Evolutionary conservation across 1,140 invertebrate species (phyloP), one percentile per base, ranked within the genome.

Genomic region (Drosophila dunni): DNA sequence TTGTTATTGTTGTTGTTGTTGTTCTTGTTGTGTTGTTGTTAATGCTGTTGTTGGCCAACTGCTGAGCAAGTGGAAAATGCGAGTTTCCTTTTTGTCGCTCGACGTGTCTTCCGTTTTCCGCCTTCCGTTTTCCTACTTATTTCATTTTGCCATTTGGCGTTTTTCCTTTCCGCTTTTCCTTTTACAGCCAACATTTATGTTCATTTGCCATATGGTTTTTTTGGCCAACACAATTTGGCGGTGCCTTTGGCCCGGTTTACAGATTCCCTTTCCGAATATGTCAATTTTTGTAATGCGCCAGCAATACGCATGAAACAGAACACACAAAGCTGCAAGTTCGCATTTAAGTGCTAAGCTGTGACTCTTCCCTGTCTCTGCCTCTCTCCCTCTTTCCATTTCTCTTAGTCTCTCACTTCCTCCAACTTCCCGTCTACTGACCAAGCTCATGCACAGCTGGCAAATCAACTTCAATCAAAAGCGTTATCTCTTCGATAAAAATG

Each of bases 271-370:
- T 64, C 42, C 34, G 64, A 57, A 77, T 60, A 77, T 79, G 73
- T 79, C 76, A 83, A 79, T 83, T 72, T 83, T 83, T 79, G 64
- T 84, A 84, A 84, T 84, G 81, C 83, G 77, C 66, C 63, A 67
- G 71, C 66, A 75, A 54, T 79, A 63, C 77, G 62, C 46, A 62
- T 4, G 34, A 40, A 6, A 9, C 2, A 45, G 8, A 13, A 11
- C 50, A 29, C 24, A 29, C 24, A 29, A 29, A 29, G 24, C 24
- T 3, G 24, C 1, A 29, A 29, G 24, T 29, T 17, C 11, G 7
- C n/a, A 36, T 40, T 57, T 46, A 24, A 34, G 44, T 48, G 9
- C 36, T 54, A 20, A 54, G 34, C 11, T 36, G 7, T 29, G 3
- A 6, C 24, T 29, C n/a, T 20, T 10, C 9, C 6, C 34, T 8